phyloP scores from a whole-genome alignment of 1,140 invertebrate genomes.

The Microplitis demolitor region DNA sequence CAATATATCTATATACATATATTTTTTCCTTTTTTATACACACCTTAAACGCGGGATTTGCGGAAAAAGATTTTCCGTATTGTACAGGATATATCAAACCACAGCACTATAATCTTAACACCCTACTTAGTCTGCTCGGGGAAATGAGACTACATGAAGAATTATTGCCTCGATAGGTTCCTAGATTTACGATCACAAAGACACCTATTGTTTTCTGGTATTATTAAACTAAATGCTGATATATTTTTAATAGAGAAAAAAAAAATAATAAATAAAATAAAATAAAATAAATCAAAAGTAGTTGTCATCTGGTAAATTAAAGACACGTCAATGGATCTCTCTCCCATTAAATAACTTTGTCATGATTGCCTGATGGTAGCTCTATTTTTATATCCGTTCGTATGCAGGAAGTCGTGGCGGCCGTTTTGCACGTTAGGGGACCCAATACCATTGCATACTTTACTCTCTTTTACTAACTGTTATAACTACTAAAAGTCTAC shows the following conservation, averaged over 20 bases:
- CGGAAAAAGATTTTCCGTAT: slow-evolving; percentile 32
- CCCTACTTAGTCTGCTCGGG: neutral
- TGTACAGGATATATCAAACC: slow-evolving; percentile 9
- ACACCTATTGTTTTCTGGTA: neutral
- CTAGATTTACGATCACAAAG: neutral
- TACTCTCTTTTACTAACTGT: neutral
- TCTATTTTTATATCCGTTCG: slow-evolving; percentile 62
- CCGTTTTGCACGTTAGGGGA: slow-evolving; percentile 33
- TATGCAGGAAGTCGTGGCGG: slow-evolving; percentile 57
- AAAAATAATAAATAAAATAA: neutral
- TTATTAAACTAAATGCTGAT: neutral
- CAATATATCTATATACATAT: too few species aligned
- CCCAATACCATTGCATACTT: neutral
- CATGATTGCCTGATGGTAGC: slow-evolving; percentile 41
- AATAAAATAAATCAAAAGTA: neutral
- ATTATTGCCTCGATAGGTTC: neutral
- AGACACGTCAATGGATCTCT: slow-evolving; percentile 14
- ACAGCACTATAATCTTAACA: neutral
- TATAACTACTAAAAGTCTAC: neutral
- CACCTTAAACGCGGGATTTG: slow-evolving; percentile 29
- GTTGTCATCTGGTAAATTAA: neutral
- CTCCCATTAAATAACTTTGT: slow-evolving; percentile 17
- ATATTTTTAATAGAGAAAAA: too few species aligned
- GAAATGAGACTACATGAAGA: neutral
- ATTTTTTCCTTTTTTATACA: neutral